Base-by-base conservation (phyloP, 2,888 invertebrate genomes). In the Leucophenga montana region DNA sequence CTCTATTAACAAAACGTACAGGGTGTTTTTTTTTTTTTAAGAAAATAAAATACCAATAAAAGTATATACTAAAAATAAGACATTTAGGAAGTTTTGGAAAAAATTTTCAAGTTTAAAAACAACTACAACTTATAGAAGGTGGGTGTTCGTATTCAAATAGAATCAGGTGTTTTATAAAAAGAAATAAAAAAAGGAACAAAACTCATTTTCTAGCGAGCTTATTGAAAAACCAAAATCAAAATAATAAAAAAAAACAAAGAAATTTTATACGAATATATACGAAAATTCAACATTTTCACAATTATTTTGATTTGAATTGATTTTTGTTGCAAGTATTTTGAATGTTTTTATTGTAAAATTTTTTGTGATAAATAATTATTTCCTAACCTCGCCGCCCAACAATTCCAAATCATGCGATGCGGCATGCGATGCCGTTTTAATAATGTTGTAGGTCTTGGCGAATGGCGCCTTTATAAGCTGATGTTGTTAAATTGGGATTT, bases 401-500 rank as follows among this genome's bases (percentile, higher is more conserved):
- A 88, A 78, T 85, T 92, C 92, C 87, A 93, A 90, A 90, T 93
- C 94, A 89, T 92, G 92, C 83, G 93, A 93, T 90, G 93, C 91
- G 89, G 93, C 94, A 85, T 86, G 86, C 76, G 87, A 87, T 73
- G 86, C 86, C 91, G 95, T 96, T 95, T 95, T 96, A 93, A 96
- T 94, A 91, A 96, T 95, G 92, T 94, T 95, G 94, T 96, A 96
- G 92, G 96, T 94, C 94, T 96, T 96, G 92, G 95, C 95, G 92
- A 96, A 96, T 89, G 96, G 96, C 90, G 96, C 96, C 95, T 96
- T 97, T 93, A 97, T 94, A 91, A 96, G 94, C 96, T 97, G 92
- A 82, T 81, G 78, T 50, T 74, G 72, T 74, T 68, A 18, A 39
- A 39, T 50, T 50, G 50, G 50, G 50, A 16, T 50, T 4, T 50